A percentile compares a stretch with the other conserved stretches of the same genome.
These are phyloP conservation scores for Diarsia brunnea DNA, from an alignment of 2,888 invertebrate species.

Conservation along the genomic window DNA sequence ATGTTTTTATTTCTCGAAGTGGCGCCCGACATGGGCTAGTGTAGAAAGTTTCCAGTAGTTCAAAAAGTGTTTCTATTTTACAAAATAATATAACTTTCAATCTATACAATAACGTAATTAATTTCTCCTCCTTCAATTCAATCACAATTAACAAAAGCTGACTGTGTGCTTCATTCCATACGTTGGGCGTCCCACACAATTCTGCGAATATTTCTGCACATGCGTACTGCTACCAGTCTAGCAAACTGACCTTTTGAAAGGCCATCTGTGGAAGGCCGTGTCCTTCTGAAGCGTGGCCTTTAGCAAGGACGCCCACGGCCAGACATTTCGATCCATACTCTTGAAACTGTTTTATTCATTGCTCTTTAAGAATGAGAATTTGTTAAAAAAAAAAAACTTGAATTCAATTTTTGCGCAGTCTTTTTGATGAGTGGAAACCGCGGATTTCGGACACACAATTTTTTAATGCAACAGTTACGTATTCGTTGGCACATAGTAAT, in stretches of 20 bases:
- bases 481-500: not conserved
- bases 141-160: not conserved
- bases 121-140: not conserved
- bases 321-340: not conserved
- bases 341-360: not conserved
- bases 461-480: not conserved
- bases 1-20: not conserved
- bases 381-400: too few relatives aligned
- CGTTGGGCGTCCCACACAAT: not conserved
- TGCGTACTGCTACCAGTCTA: constrained; percentile 25
- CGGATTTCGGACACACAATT: not conserved
- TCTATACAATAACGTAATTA: not conserved
- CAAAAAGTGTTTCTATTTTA: not conserved
- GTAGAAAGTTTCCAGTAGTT: not conserved
- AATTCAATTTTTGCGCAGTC: not conserved
- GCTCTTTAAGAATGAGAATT: not conserved
- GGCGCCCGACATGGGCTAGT: constrained; percentile 25
- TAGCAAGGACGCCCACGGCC: not conserved
- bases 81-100: not conserved
- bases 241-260: constrained; percentile 9
- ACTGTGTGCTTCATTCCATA: not conserved
- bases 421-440: not conserved
- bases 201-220: constrained; percentile 20
- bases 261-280: not conserved
- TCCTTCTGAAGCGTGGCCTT: constrained; percentile 25